Evolutionary conservation across 2,797 vertebrate genomes (phyloP).

Genomic region (Fundulus diaphanus): DNA sequence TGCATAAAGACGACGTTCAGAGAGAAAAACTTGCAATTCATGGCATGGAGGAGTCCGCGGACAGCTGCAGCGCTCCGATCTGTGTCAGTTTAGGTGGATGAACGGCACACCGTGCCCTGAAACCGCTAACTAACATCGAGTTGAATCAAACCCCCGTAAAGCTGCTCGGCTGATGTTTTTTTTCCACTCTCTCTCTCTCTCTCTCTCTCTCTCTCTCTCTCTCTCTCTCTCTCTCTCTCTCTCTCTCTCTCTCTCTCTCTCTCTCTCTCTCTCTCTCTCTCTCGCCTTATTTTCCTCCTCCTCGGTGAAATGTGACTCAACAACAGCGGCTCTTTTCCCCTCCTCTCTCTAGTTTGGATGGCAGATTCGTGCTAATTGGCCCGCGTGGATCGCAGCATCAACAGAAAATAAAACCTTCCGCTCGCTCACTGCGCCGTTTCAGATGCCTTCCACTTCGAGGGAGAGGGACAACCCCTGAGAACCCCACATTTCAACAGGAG

Average conservation of each 20-base stretch:
- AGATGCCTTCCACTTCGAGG: slow-evolving; percentile 50
- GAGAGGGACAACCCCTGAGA: slow-evolving; percentile 47
- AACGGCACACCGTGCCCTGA: slow-evolving; percentile 34
- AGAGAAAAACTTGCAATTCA: slow-evolving; percentile 54
- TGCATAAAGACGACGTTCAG: slow-evolving; percentile 71
- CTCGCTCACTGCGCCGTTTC: slow-evolving; percentile 31
- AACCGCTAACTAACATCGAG: slow-evolving; percentile 19
- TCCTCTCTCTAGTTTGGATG: slow-evolving; percentile 21
- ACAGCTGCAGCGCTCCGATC: slow-evolving; percentile 35
- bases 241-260: not conserved
- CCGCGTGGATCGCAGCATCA: slow-evolving; percentile 24
- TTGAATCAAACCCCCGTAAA: slow-evolving; percentile 35
- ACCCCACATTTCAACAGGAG: slow-evolving; percentile 43
- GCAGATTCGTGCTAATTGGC: slow-evolving; percentile 36
- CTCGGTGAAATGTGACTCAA: slow-evolving; percentile 57
- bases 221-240: not conserved
- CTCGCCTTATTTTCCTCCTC: slow-evolving; percentile 20
- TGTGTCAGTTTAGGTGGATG: slow-evolving; percentile 22
- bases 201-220: not conserved
- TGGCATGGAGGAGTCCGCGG: slow-evolving; percentile 50
- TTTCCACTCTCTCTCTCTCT: not conserved
- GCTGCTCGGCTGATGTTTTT: slow-evolving; percentile 15
- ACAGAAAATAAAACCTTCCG: not conserved
- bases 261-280: not conserved
- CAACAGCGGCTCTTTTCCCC: slow-evolving; percentile 26